phyloP scores from a whole-genome alignment of 2,888 invertebrate genomes.

The Macrosoma leucophasiata region DNA sequence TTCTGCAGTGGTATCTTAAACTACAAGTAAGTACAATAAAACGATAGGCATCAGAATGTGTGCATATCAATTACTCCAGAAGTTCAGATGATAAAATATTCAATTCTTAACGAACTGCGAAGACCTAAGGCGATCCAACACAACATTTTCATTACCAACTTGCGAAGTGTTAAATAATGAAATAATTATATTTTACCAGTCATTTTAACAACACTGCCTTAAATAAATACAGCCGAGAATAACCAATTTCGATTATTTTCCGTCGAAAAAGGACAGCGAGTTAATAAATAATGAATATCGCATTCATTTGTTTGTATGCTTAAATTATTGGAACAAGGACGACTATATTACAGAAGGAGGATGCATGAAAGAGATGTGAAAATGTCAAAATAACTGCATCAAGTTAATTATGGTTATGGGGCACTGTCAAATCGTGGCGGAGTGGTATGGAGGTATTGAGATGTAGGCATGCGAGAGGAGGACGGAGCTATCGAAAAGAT shows the following conservation, averaged over 20 bases:
- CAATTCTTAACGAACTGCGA: too few species aligned
- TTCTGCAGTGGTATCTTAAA: too few species aligned
- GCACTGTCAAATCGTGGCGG: slow-evolving; percentile 27
- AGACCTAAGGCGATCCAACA: slow-evolving; percentile 9
- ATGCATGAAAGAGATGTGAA: slow-evolving; percentile 39
- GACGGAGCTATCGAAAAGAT: slow-evolving; percentile 35
- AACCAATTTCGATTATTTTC: slow-evolving; percentile 39
- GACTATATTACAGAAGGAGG: slow-evolving; percentile 15
- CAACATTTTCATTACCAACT: slow-evolving; percentile 35
- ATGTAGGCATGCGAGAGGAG: slow-evolving; percentile 26
- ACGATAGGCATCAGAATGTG: too few species aligned
- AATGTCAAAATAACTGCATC: slow-evolving; percentile 28
- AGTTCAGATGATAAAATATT: too few species aligned
- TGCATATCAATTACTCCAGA: too few species aligned
- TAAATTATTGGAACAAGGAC: slow-evolving; percentile 35
- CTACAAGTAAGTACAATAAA: too few species aligned
- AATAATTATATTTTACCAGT: slow-evolving; percentile 26
- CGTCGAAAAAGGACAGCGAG: slow-evolving; percentile 38
- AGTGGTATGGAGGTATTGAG: slow-evolving; percentile 27
- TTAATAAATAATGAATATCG: slow-evolving; percentile 38
- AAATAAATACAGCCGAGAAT: slow-evolving; percentile 30
- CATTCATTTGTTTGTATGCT: slow-evolving; percentile 39
- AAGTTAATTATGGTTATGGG: slow-evolving; percentile 27
- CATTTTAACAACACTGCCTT: slow-evolving; percentile 31
- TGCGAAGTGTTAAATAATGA: slow-evolving; percentile 30